Conservation (phyloP, 2,797 vertebrate species). For the Syngnathus acus region DNA sequence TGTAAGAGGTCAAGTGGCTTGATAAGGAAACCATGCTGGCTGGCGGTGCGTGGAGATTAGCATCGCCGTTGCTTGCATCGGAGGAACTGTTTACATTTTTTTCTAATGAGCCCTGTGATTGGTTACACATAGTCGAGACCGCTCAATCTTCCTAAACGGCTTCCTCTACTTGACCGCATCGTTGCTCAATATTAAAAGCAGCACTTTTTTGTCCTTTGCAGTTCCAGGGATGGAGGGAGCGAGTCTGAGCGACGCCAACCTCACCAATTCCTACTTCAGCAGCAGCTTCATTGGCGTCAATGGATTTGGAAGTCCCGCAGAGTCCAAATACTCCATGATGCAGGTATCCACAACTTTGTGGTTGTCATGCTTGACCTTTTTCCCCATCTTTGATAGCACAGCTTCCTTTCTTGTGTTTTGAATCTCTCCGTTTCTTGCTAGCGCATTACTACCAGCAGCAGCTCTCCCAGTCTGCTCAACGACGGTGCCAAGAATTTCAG, state of each 20-base stretch:
- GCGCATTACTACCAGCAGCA: constrained; percentile 98
- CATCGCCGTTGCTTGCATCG: constrained; percentile 4
- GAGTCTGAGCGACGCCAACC: constrained; percentile 84
- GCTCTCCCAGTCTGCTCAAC: constrained; percentile 94
- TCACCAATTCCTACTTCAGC: constrained; percentile 98
- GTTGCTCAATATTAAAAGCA: background rate
- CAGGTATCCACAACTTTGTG: constrained; percentile 73
- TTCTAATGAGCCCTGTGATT: constrained; percentile 23
- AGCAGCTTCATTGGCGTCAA: constrained; percentile 99
- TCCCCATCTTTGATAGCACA: background rate
- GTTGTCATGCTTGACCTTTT: background rate
- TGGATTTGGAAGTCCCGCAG: constrained; percentile 95
- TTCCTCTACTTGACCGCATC: background rate
- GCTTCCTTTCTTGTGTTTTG: background rate
- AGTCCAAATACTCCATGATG: constrained; percentile 97
- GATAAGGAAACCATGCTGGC: background rate
- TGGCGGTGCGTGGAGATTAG: background rate
- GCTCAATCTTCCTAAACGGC: background rate
- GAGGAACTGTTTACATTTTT: constrained; percentile 37
- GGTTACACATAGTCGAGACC: constrained; percentile 5
- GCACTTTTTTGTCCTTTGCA: constrained; percentile 56
- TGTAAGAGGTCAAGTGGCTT: background rate
- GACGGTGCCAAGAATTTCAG: constrained; percentile 97
- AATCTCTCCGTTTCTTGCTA: constrained; percentile 45
- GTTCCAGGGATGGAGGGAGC: constrained; percentile 91